phyloP scores from a whole-genome alignment of 2,113 vertebrate species.

The Chloebia gouldiae region DNA sequence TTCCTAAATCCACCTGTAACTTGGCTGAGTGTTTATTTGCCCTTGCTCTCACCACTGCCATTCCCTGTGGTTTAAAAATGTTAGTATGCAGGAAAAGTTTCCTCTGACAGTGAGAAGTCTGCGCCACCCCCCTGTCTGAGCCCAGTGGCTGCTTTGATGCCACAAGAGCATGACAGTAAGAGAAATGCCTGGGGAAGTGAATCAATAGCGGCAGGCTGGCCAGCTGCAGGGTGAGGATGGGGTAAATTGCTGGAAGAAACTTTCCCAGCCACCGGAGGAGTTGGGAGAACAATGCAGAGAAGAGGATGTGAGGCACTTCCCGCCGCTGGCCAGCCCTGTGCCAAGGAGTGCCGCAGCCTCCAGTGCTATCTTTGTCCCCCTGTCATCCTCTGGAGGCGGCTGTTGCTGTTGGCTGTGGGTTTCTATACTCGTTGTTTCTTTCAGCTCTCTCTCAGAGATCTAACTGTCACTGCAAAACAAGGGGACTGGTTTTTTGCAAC shows the following conservation, averaged over 20 bases:
- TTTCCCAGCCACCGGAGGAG: conserved; percentile 65
- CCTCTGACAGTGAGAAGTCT: background rate
- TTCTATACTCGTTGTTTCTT: background rate
- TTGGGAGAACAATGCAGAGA: conserved; percentile 54
- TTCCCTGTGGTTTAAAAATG: background rate
- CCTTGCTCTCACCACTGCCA: background rate
- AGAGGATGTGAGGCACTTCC: conserved; percentile 70
- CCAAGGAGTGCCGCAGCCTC: conserved; percentile 21
- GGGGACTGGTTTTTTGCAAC: background rate
- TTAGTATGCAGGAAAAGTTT: conserved; percentile 48
- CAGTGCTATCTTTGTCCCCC: conserved; percentile 30
- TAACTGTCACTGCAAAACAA: background rate
- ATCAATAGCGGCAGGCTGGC: conserved; percentile 12
- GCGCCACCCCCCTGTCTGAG: background rate
- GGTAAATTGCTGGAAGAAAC: conserved; percentile 62
- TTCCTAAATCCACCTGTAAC: background rate
- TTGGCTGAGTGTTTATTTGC: background rate
- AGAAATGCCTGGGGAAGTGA: conserved; percentile 64
- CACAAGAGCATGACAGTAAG: conserved; percentile 48
- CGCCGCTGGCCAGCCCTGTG: background rate
- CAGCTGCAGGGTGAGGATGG: conserved; percentile 60
- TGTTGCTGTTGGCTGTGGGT: background rate
- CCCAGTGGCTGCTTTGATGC: conserved; percentile 36
- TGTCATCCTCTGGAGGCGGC: background rate
- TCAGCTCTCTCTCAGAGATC: background rate